These are phyloP conservation scores for Eleutherodactylus coqui DNA, from an alignment of 2,797 vertebrate genomes.

Conservation along the genomic window DNA sequence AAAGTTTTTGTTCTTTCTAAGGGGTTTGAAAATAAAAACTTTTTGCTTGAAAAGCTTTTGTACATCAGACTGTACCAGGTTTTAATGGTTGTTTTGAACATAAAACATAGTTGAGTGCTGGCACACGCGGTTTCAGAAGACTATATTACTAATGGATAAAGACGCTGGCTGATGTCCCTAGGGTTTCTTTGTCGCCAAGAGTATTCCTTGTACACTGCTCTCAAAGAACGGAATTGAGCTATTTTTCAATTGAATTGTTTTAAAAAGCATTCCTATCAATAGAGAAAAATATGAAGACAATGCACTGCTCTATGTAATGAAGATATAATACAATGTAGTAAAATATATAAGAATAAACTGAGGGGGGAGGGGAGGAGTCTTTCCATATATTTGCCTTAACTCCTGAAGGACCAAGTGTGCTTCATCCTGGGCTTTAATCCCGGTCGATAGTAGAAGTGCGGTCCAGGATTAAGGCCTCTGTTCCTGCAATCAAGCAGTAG, in stretches of 20 bases:
- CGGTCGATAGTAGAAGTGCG: too few relatives aligned
- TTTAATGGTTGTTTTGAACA: conserved; percentile 29
- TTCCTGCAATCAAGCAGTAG: too few relatives aligned
- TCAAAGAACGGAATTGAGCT: conserved; percentile 7
- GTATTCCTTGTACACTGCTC: background rate
- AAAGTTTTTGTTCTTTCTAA: conserved; percentile 17
- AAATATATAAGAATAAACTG: background rate
- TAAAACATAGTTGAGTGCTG: background rate
- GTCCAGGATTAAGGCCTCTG: too few relatives aligned
- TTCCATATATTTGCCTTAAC: background rate
- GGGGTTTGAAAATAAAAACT: background rate
- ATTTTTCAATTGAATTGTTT: background rate
- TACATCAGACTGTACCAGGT: conserved; percentile 22
- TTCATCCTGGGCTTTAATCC: too few relatives aligned
- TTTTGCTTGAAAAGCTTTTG: conserved; percentile 16
- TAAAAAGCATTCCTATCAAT: background rate
- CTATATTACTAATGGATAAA: conserved; percentile 38
- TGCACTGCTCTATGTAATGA: background rate
- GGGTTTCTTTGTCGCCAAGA: background rate
- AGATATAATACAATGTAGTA: background rate
- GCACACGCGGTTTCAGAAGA: background rate
- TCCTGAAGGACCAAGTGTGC: too few relatives aligned
- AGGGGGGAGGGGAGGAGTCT: too few relatives aligned
- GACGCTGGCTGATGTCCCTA: conserved; percentile 14
- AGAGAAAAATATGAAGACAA: background rate